Base-by-base conservation (phyloP, 2,888 invertebrate genomes). In the Mechanitis mazaeus region DNA sequence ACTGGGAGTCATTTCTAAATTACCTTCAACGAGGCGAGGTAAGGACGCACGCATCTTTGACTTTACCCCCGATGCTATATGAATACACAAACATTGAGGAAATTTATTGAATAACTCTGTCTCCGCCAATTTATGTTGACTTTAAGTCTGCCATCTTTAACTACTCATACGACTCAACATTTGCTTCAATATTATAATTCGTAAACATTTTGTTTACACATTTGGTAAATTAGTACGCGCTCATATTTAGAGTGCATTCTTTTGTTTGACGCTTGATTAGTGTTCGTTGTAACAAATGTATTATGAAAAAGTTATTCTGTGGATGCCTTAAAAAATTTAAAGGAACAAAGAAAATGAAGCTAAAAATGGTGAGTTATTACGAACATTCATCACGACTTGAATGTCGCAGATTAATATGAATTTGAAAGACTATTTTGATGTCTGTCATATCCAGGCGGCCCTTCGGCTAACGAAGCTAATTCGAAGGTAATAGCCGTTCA, bases 391-490 rank as follows among this genome's bases (percentile, higher is more conserved):
- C 66, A 66, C 62, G 61, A 69, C 58, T 66, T 64, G 63, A 70
- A 69, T 71, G 70, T 70, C 69, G 63, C 65, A 71, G 75, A 79
- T 77, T 76, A 76, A 77, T 77, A 64, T 54, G 62, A 68, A 72
- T 77, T 74, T 75, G 76, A 80, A 79, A 78, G 80, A 77, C 79
- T 84, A 85, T 87, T 85, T 86, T 85, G 86, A 86, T 82, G 83
- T 84, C 85, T 85, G 86, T 83, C 85, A 85, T 72, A 76, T 70
- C 71, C 85, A 85, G 80, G 73, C 79, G 78, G 77, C 83, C 85
- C 84, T 84, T 80, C 76, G 82, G 85, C 83, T 82, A 86, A 86
- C 82, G 85, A 85, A 83, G 81, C 84, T 81, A 85, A 86, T 85
- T 83, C 77, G 71, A 74, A 74, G 73, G 71, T 78, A 78, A 79